Conservation (phyloP, 1,140 invertebrate genomes). For the Temnothorax nylanderi region DNA sequence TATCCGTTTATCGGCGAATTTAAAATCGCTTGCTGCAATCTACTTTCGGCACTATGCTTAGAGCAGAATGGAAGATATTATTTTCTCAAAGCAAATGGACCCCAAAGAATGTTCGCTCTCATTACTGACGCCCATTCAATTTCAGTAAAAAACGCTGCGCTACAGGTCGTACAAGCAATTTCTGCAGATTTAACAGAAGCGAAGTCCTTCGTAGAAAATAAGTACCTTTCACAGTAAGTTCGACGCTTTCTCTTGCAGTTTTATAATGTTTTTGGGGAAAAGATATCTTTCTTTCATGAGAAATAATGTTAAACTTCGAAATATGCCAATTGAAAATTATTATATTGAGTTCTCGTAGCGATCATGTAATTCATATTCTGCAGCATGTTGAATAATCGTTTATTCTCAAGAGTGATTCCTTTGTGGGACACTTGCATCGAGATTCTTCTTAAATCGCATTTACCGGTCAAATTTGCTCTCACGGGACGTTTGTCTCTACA, state of each 20-base stretch:
- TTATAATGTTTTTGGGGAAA: not conserved
- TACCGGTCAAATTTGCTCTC: conserved; percentile 86
- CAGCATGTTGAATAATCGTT: conserved; percentile 86
- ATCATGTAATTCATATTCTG: not conserved
- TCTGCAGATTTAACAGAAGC: conserved; percentile 69
- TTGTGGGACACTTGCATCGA: conserved; percentile 86
- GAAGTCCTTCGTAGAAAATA: conserved; percentile 71
- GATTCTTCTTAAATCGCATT: conserved; percentile 84
- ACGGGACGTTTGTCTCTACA: conserved; percentile 85
- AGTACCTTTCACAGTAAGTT: conserved; percentile 77
- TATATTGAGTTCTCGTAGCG: not conserved
- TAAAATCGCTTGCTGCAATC: conserved; percentile 74
- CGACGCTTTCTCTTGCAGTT: not conserved
- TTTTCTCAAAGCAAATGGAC: conserved; percentile 64
- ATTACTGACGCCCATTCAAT: conserved; percentile 65
- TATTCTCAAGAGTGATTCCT: conserved; percentile 81
- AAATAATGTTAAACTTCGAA: not conserved
- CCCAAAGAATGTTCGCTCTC: conserved; percentile 65
- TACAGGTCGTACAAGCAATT: conserved; percentile 75
- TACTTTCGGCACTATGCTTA: conserved; percentile 67
- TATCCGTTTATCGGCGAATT: conserved; percentile 69
- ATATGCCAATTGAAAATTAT: not conserved
- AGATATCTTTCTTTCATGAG: not conserved
- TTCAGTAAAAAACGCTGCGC: conserved; percentile 71
- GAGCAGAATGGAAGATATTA: conserved; percentile 56